These are phyloP conservation scores for Chloroclystis v-ata DNA, from an alignment of 2,888 invertebrate species.

Conservation along the genomic window DNA sequence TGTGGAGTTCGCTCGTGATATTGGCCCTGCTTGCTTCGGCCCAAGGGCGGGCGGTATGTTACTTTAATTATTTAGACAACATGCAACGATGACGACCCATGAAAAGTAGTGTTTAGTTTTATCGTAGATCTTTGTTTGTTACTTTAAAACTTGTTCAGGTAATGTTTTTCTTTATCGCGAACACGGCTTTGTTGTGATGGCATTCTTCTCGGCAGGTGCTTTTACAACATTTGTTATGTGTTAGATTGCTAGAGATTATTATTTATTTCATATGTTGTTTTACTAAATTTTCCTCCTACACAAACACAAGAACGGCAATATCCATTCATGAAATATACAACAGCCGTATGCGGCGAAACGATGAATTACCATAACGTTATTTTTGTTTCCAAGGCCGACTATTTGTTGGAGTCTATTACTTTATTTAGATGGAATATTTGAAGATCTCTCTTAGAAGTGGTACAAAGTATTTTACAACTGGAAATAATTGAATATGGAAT, in stretches of 20 bases:
- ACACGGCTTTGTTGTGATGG: neutral
- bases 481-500: too few relatives aligned
- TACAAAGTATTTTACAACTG: too few relatives aligned
- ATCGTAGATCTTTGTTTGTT: neutral
- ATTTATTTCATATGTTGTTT: too few relatives aligned
- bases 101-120: neutral
- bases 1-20: slow-evolving; percentile 61
- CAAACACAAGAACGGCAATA: neutral
- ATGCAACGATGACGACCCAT: slow-evolving; percentile 14
- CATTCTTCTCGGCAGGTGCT: too few relatives aligned
- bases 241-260: too few relatives aligned
- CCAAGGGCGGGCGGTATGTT: slow-evolving; percentile 70
- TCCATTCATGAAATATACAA: neutral
- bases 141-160: neutral
- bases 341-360: neutral
- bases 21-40: slow-evolving; percentile 64
- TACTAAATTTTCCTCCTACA: neutral
- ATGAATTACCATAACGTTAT: neutral
- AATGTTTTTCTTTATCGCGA: neutral
- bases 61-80: slow-evolving; percentile 16
- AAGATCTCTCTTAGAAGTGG: too few relatives aligned
- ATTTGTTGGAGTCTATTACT: neutral
- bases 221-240: too few relatives aligned
- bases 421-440: too few relatives aligned
- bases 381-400: neutral